Evolutionary conservation across 1,140 invertebrate species (phyloP).

Genomic region (Drosophila quadrilineata): DNA sequence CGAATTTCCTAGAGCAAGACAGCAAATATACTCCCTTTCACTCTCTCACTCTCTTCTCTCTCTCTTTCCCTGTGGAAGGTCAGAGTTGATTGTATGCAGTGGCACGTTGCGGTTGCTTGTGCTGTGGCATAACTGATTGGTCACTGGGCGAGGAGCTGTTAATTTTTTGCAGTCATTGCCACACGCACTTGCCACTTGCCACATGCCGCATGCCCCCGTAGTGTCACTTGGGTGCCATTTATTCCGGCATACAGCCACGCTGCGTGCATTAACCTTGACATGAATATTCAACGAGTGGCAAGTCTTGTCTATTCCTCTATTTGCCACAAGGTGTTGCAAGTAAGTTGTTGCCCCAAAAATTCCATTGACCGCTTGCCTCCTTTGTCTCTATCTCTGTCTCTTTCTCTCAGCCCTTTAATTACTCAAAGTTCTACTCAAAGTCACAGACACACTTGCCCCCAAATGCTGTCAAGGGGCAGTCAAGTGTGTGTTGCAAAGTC

Average conservation of each 20-base stretch:
- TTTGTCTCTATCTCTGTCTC: conserved; percentile 17
- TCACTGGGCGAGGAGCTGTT: conserved; percentile 51
- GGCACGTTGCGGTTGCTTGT: conserved; percentile 34
- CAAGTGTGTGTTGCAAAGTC: no score
- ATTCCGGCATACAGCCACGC: conserved; percentile 43
- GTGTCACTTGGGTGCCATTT: conserved; percentile 57
- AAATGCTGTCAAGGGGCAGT: no score
- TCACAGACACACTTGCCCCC: not conserved
- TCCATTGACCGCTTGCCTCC: conserved; percentile 16
- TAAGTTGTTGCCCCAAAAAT: no score
- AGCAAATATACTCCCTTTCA: no score
- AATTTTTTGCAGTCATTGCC: conserved; percentile 60
- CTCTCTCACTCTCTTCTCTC: no score
- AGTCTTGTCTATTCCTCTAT: conserved; percentile 14
- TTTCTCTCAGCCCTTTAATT: conserved; percentile 49
- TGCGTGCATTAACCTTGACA: conserved; percentile 68
- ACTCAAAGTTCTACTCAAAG: conserved; percentile 21
- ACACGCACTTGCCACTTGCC: conserved; percentile 6
- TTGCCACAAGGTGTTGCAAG: no score
- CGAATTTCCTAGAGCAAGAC: no score
- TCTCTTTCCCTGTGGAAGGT: conserved; percentile 29
- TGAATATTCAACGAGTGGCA: conserved; percentile 55
- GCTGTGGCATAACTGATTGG: conserved; percentile 64
- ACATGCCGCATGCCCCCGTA: conserved; percentile 29
- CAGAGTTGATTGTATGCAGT: conserved; percentile 75